Percentiles rank a stretch among this genome's conserved stretches.
Evolutionary conservation across 2,888 invertebrate genomes (phyloP).

Genomic region (Blastobasis lacticolella): DNA sequence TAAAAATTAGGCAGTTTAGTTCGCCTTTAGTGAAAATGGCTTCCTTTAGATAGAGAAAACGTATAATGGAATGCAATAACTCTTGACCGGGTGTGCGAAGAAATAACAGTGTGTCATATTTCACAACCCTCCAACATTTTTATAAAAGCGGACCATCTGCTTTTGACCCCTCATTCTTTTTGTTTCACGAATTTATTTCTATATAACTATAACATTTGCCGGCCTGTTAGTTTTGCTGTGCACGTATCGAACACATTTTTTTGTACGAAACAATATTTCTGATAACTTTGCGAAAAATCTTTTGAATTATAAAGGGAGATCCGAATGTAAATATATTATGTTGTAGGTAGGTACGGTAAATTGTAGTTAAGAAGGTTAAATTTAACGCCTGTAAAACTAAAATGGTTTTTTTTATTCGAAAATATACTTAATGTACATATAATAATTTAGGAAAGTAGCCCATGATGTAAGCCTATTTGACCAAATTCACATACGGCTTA

Average conservation of each 20-base stretch:
- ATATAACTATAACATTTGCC: slow-evolving; percentile 56
- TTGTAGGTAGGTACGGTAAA: too few species aligned
- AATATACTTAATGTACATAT: too few species aligned
- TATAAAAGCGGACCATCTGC: slow-evolving; percentile 74
- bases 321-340: too few species aligned
- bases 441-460: too few species aligned
- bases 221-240: slow-evolving; percentile 29
- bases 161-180: slow-evolving; percentile 74
- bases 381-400: too few species aligned
- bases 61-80: slow-evolving; percentile 75
- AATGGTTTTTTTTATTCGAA: too few species aligned
- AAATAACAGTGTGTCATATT: slow-evolving; percentile 75
- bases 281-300: too few species aligned
- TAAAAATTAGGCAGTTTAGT: slow-evolving; percentile 69
- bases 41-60: slow-evolving; percentile 73
- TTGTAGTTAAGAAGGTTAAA: too few species aligned
- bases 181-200: slow-evolving; percentile 68
- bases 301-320: too few species aligned
- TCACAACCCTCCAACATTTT: slow-evolving; percentile 74
- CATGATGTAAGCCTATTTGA: too few species aligned
- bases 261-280: background rate
- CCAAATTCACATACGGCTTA: too few species aligned
- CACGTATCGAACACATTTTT: slow-evolving; percentile 36
- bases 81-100: slow-evolving; percentile 75
- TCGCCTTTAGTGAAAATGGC: slow-evolving; percentile 70